Evolutionary conservation across 2,113 vertebrate species (phyloP).

Genomic region (Neolamprologus falcicula): DNA sequence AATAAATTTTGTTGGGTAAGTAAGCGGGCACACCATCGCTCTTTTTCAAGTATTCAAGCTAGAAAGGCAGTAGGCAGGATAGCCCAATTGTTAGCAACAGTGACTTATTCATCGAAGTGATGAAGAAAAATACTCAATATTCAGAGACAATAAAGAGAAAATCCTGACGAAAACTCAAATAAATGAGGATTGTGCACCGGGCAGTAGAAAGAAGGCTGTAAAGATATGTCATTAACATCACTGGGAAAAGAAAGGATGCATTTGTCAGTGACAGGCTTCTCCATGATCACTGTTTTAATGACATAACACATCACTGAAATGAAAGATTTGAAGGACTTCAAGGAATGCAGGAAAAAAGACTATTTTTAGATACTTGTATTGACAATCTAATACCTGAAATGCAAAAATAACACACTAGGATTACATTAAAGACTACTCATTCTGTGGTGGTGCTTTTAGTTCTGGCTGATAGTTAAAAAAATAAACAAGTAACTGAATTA

Average conservation of each 20-base stretch:
- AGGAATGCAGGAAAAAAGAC: background rate
- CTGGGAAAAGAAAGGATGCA: background rate
- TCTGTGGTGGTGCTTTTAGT: accelerated
- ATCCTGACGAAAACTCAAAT: background rate
- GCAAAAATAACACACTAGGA: background rate
- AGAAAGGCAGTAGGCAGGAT: background rate
- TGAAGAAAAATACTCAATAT: background rate
- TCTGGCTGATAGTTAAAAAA: background rate
- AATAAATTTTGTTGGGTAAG: background rate
- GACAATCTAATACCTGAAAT: background rate
- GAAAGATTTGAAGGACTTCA: background rate
- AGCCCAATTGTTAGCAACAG: background rate
- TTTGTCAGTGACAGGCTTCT: background rate
- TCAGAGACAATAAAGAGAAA: background rate
- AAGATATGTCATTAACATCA: background rate
- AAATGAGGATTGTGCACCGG: background rate
- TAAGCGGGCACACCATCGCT: accelerated
- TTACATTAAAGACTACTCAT: accelerated
- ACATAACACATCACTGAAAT: background rate
- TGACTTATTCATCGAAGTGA: background rate
- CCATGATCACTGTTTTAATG: background rate
- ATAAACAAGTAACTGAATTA: background rate
- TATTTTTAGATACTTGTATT: background rate
- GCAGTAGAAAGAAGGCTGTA: background rate
- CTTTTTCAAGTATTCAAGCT: background rate